A percentile compares a stretch with the other conserved stretches of the same genome.
phyloP scores from a whole-genome alignment of 2,797 vertebrate species.

The Astyanax mexicanus region DNA sequence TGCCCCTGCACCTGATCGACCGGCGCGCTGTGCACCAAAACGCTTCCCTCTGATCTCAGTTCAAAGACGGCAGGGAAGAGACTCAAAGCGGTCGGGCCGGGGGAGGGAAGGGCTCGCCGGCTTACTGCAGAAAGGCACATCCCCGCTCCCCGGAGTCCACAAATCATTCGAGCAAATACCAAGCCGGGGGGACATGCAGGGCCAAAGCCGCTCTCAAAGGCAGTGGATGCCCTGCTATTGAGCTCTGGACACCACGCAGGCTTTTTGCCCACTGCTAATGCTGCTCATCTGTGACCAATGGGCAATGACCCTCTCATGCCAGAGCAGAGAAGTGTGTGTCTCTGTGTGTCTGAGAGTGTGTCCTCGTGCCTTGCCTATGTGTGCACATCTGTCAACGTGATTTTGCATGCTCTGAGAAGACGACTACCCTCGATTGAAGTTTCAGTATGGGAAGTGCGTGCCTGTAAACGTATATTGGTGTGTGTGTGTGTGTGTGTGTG shows the following conservation, averaged over 20 bases:
- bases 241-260: conserved; percentile 66
- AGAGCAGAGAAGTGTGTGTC: conserved; percentile 9
- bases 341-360: conserved; percentile 13
- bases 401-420: conserved; percentile 24
- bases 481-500: conserved; percentile 16
- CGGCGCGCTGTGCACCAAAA: conserved; percentile 71
- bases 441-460: conserved; percentile 12
- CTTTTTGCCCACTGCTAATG: conserved; percentile 51
- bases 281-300: conserved; percentile 56
- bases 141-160: conserved; percentile 71
- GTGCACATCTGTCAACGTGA: conserved; percentile 40
- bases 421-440: conserved; percentile 29
- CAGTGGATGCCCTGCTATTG: conserved; percentile 61
- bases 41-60: conserved; percentile 79
- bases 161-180: conserved; percentile 75
- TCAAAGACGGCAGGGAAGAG: conserved; percentile 82
- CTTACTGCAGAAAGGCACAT: conserved; percentile 68
- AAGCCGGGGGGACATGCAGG: conserved; percentile 56
- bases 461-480: conserved; percentile 1
- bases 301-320: conserved; percentile 14
- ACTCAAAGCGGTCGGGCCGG: conserved; percentile 76
- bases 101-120: conserved; percentile 64
- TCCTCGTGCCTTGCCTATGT: conserved; percentile 37
- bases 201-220: conserved; percentile 63
- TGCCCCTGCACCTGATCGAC: conserved; percentile 71